phyloP scores from a whole-genome alignment of 2,888 invertebrate species.

The Parnassius smintheus region DNA sequence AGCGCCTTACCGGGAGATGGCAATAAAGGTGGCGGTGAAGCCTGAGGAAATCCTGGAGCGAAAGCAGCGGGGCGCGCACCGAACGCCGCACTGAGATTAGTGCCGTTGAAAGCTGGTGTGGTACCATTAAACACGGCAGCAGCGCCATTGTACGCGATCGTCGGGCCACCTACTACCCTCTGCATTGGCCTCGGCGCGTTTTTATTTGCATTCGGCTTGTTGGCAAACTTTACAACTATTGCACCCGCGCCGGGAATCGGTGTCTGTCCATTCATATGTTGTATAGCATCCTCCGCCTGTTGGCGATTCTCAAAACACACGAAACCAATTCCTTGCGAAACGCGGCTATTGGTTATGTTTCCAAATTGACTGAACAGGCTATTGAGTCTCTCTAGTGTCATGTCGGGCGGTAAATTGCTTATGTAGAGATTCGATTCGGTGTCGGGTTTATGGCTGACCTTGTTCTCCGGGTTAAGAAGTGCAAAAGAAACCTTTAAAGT shows the following conservation, averaged over 20 bases:
- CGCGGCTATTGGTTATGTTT: conserved; percentile 73
- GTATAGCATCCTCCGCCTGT: conserved; percentile 76
- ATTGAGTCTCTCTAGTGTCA: conserved; percentile 76
- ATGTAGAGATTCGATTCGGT: conserved; percentile 77
- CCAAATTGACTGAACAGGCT: conserved; percentile 69
- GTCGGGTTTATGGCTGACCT: conserved; percentile 75
- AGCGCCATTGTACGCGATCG: conserved; percentile 67
- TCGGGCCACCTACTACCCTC: conserved; percentile 53
- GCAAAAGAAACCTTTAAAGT: conserved; percentile 78
- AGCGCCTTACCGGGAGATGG: conserved; percentile 77
- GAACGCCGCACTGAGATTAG: conserved; percentile 62
- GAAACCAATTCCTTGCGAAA: conserved; percentile 77
- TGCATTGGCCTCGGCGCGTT: conserved; percentile 64
- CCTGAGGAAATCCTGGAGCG: conserved; percentile 68
- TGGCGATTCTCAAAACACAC: conserved; percentile 72
- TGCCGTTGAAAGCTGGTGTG: conserved; percentile 64
- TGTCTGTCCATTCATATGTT: conserved; percentile 68
- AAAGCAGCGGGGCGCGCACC: conserved; percentile 65
- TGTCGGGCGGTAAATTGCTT: conserved; percentile 77
- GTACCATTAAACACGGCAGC: conserved; percentile 67
- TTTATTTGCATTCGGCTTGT: conserved; percentile 73
- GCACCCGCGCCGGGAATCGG: conserved; percentile 70
- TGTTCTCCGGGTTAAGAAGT: conserved; percentile 76
- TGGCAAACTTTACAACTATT: conserved; percentile 75
- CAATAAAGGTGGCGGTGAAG: conserved; percentile 71